phyloP scores from a whole-genome alignment of 30 jellyfish, hydroid and myxozoan species.

The Clytia hemisphaerica region DNA sequence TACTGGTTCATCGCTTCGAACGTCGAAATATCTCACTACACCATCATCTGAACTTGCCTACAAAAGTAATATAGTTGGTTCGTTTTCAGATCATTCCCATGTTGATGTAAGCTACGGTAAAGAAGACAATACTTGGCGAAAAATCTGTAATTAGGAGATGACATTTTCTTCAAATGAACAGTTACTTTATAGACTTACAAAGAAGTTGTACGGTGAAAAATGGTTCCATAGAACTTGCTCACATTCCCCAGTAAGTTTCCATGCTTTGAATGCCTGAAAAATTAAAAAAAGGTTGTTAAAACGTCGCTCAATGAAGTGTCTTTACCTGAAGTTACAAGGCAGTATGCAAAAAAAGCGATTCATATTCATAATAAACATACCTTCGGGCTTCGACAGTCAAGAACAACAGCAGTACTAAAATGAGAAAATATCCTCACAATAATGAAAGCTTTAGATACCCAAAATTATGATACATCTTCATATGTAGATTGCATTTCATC shows the following conservation, averaged over 20 bases:
- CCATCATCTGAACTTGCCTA: conserved; percentile 81
- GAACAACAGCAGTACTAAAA: conserved; percentile 58
- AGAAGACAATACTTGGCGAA: no score
- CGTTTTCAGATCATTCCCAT: no score
- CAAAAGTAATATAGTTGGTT: neutral
- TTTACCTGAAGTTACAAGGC: no score
- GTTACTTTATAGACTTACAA: conserved; percentile 51
- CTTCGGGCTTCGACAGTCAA: conserved; percentile 92
- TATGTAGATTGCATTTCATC: no score
- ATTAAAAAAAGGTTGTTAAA: neutral
- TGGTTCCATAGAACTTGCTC: conserved; percentile 80
- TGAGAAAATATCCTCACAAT: no score
- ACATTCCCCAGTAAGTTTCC: conserved; percentile 79
- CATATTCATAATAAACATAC: conserved; percentile 17
- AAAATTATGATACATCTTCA: no score
- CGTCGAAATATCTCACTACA: conserved; percentile 64
- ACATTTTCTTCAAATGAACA: no score
- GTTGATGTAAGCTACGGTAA: no score
- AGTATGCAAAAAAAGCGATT: neutral
- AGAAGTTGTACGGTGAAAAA: conserved; percentile 68
- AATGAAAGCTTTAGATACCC: no score
- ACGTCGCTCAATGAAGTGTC: no score
- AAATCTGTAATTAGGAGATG: neutral
- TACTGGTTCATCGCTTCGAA: conserved; percentile 61
- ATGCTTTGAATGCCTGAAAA: conserved; percentile 30